Conservation (phyloP, 2,888 invertebrate species). For the Anticlea derivata region DNA sequence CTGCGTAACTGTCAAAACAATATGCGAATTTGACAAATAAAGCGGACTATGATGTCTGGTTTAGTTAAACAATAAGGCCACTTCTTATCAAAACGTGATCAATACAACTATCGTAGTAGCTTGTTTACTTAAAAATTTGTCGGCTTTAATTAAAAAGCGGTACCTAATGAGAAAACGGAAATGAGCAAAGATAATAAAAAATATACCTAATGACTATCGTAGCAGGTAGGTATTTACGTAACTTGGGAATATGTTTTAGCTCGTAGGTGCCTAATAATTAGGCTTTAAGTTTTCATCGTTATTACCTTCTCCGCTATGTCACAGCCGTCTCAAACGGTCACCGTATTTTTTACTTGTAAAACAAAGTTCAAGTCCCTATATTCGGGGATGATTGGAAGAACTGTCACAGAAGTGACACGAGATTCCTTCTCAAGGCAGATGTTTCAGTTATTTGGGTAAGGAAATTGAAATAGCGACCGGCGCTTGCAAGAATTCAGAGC, state of each 20-base stretch:
- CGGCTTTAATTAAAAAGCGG: constrained; percentile 11
- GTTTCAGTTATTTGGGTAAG: constrained; percentile 44
- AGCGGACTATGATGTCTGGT: no score
- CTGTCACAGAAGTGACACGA: constrained; percentile 37
- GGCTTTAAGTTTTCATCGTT: no score
- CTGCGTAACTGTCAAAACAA: no score
- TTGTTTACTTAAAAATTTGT: constrained; percentile 6
- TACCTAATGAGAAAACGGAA: constrained; percentile 20
- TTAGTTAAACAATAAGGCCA: no score
- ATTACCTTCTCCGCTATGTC: background rate
- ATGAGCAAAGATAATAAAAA: constrained; percentile 8
- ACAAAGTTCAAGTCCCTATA: constrained; percentile 20
- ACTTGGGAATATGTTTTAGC: background rate
- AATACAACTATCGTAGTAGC: background rate
- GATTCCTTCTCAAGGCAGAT: constrained; percentile 33
- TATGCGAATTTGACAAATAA: no score
- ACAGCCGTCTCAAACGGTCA: no score
- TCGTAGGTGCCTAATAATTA: no score
- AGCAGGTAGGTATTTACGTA: background rate
- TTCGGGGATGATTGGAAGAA: constrained; percentile 29
- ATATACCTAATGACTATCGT: background rate
- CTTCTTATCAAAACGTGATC: no score
- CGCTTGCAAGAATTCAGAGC: constrained; percentile 49
- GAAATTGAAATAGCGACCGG: constrained; percentile 53
- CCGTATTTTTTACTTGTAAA: no score